Base-by-base conservation (phyloP, 2,113 vertebrate species). In the Mionectes macconnelli region DNA sequence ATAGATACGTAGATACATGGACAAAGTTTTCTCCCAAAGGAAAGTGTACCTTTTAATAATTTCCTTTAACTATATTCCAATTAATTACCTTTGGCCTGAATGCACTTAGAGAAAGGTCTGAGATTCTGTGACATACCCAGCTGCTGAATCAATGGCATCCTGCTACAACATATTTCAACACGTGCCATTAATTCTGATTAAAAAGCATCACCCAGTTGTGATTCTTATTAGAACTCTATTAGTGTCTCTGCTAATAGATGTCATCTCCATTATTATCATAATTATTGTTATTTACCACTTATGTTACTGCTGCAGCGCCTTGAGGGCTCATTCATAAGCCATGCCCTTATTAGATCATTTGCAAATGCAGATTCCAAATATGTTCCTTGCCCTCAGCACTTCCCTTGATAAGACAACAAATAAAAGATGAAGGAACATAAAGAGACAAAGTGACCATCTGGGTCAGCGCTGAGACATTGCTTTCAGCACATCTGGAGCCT, bases 271-370 rank as follows among this genome's bases (percentile, higher is more conserved):
- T 93, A 96, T 92, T 93, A 96, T 88, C 76, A 70, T 95, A 97
- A 97, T 97, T 95, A 96, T 94, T 92, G 77, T 92, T 96, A 93
- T 96, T 97, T 97, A 92, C 94, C 95, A 94, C 89, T 95, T 85
- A 81, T 14, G 50, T 79, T 94, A 42, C 74, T 69, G 70, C 81
- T 91, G 89, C 89, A 84, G 44, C 87, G 89, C 57, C 77, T 95
- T 9, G 7, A 95, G 87, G 91, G 77, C 78, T 84, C 93, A 93
- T 92, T 94, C 87, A 85, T 95, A 85, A 94, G 77, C 81, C 62
- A n/a, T 90, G 45, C 60, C 52, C 56, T 87, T 78, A 83, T 4
- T 85, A 69, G 60, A 88, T 91, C 89, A 72, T 87, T 89, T 84
- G 47, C 77, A 93, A 97, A 94, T 40, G 49, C 53, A 84, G 53